Evolutionary conservation across 2,797 vertebrate genomes (phyloP), one percentile per base, ranked within the genome.

Genomic region (Pipistrellus kuhlii): DNA sequence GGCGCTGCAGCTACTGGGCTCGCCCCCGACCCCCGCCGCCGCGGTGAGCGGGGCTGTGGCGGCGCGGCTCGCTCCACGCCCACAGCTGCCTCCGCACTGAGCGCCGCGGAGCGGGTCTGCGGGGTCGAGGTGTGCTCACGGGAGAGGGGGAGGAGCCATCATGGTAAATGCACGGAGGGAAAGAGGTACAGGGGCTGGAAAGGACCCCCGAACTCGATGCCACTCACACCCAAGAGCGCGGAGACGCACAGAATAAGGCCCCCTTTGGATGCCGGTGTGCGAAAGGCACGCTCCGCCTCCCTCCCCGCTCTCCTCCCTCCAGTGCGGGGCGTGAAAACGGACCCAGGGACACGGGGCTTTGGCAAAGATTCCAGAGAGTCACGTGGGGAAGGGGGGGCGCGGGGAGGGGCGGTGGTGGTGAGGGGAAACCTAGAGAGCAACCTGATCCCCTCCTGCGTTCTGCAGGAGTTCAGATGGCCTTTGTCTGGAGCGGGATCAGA

Each of bases 331-430:
- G 88, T 87, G 94, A 92, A 97, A 97, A 97, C 91, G 96, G 98
- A 97, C 97, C 95, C 97, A 62, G 95, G 55, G 91, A 89, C 85
- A 44, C 78, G 0, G 53, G 62, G 97, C 88, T 94, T 86, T 78
- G 91, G 97, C 95, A 62, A 72, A 96, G 97, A 98, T 97, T 98
- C 96, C 97, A 86, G 92, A 83, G 95, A 88, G 96, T 98, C 98
- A 98, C 98, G 97, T 98, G 98, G 91, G 80, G n/a, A 76, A 80
- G 59, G 46, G 46, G 46, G 46, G 72, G 69, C 7, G 64, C 82
- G 3, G 85, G 73, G n/a, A 51, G 68, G 15, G 69, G 86, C 9
- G 69, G 86, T 48, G 55, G 41, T n/a, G 48, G 81, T 17, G 94
- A 32, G 77, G 75, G 82, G 94, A 92, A 77, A 90, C 83, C 18